These are phyloP conservation scores for Agrypnus murinus DNA, from an alignment of 2,888 invertebrate genomes.

Conservation along the genomic window DNA sequence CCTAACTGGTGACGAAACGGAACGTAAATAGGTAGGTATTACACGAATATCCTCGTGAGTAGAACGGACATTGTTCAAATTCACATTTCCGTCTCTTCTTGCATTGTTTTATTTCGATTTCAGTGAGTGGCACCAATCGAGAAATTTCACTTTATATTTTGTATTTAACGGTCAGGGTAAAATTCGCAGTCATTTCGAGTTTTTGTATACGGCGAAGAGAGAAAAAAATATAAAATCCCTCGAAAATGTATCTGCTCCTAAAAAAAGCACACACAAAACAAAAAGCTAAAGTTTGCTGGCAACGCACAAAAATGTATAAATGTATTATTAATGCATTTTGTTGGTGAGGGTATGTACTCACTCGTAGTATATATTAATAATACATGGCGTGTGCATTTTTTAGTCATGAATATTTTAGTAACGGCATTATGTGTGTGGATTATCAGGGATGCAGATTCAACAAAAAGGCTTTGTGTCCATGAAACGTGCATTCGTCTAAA, in stretches of 20 bases:
- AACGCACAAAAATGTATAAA: background rate
- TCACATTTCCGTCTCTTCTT: constrained; percentile 31
- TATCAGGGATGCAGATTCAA: constrained; percentile 15
- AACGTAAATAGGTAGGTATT: no score
- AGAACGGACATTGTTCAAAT: constrained; percentile 37
- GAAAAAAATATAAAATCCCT: no score
- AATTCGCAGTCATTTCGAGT: no score
- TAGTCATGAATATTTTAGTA: constrained; percentile 28
- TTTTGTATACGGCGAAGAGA: no score
- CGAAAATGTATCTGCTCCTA: no score
- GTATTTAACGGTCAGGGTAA: no score
- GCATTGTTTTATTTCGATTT: constrained; percentile 26
- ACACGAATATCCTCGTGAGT: constrained; percentile 11
- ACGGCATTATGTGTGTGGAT: constrained; percentile 12
- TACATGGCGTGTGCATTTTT: constrained; percentile 30
- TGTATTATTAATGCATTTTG: constrained; percentile 25
- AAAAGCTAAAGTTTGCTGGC: no score
- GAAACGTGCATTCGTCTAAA: no score
- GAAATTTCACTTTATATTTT: background rate
- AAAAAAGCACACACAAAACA: no score
- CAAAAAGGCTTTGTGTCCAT: constrained; percentile 2
- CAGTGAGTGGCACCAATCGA: constrained; percentile 8
- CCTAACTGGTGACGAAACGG: constrained; percentile 30
- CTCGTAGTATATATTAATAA: constrained; percentile 13
- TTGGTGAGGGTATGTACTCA: background rate